These are phyloP conservation scores for Geophilus truncorum DNA, from an alignment of 2,888 invertebrate genomes.

Conservation along the genomic window DNA sequence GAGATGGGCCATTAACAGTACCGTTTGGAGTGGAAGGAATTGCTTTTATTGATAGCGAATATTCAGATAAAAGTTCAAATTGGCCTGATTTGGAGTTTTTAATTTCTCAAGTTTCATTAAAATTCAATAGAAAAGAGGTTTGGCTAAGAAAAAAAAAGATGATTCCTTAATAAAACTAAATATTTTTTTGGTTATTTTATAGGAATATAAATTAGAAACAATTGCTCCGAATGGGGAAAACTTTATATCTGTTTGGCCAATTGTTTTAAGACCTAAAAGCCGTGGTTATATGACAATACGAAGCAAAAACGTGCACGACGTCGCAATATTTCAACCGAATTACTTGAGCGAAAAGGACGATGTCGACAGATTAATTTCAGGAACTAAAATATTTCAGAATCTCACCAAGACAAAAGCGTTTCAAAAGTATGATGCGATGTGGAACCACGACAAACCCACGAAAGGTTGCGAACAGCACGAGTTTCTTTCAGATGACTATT, in stretches of 20 bases:
- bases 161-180: background rate
- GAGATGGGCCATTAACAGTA: conserved; percentile 32
- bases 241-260: background rate
- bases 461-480: background rate
- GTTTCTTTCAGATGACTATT: background rate
- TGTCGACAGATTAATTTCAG: conserved; percentile 69
- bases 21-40: conserved; percentile 29
- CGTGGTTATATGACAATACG: conserved; percentile 54
- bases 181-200: background rate
- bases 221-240: background rate
- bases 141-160: background rate
- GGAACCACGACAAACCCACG: background rate
- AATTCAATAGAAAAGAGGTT: background rate
- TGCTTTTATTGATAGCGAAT: conserved; percentile 31
- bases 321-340: conserved; percentile 84
- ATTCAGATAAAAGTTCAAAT: conserved; percentile 11
- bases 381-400: background rate
- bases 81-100: conserved; percentile 32
- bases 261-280: background rate
- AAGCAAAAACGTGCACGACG: conserved; percentile 76
- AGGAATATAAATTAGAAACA: background rate
- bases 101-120: background rate
- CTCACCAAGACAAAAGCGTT: background rate
- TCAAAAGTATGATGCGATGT: background rate
- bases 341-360: conserved; percentile 78